Percentiles rank a stretch among this genome's conserved stretches.
These are phyloP conservation scores for Alexandromys oeconomus DNA, from an alignment of 2,797 vertebrate genomes.

Conservation along the genomic window DNA sequence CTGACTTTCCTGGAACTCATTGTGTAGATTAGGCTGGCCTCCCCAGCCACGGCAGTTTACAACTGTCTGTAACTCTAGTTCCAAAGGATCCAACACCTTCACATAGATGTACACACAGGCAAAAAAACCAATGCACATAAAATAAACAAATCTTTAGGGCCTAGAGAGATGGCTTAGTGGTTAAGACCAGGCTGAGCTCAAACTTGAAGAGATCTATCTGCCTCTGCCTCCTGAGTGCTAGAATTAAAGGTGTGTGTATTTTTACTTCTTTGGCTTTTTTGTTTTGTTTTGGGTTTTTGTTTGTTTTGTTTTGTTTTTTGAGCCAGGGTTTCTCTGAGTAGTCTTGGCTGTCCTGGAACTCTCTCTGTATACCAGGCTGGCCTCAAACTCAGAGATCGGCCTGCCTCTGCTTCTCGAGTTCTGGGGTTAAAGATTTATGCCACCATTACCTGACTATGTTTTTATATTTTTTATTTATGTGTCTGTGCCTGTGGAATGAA, in stretches of 20 bases:
- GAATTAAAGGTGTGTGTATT: neutral
- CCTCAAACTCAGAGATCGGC: neutral
- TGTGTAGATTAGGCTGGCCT: neutral
- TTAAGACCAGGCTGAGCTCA: neutral
- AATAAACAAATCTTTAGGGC: too few relatives aligned
- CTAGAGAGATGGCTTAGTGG: too few relatives aligned
- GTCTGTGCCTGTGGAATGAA: neutral
- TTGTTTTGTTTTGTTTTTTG: neutral
- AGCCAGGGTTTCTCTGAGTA: neutral
- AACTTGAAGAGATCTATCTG: neutral
- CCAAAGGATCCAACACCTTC: too few relatives aligned
- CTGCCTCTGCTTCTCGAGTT: neutral
- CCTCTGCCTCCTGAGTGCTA: neutral
- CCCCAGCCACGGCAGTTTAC: too few relatives aligned
- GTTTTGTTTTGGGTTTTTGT: too few relatives aligned
- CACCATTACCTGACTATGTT: neutral
- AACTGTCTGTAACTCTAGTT: too few relatives aligned
- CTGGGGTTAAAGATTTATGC: neutral
- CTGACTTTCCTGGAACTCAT: neutral
- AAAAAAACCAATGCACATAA: too few relatives aligned
- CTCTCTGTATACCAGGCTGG: neutral
- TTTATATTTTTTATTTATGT: neutral
- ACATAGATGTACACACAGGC: too few relatives aligned
- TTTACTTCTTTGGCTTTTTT: too few relatives aligned
- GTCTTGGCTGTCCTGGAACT: neutral